Conservation (phyloP, 1,140 invertebrate genomes). For the Drosophila sproati region DNA sequence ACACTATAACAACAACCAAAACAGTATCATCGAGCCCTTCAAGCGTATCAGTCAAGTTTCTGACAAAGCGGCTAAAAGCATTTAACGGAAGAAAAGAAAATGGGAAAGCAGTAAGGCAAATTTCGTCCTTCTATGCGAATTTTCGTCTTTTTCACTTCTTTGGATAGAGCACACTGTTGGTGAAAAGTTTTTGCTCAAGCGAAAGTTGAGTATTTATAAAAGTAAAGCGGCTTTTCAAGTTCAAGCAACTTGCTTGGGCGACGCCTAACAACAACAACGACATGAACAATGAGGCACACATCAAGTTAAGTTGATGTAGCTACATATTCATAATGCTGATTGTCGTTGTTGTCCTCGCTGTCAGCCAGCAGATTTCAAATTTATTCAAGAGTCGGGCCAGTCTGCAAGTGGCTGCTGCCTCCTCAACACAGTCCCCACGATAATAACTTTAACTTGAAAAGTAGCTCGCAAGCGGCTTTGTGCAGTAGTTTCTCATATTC, state of each 20-base stretch:
- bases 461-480: conserved; percentile 74
- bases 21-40: conserved; percentile 27
- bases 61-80: conserved; percentile 72
- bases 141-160: conserved; percentile 34
- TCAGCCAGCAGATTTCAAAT: conserved; percentile 73
- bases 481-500: conserved; percentile 55
- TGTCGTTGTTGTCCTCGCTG: conserved; percentile 48
- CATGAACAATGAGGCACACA: conserved; percentile 52
- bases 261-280: conserved; percentile 26
- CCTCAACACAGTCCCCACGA: conserved; percentile 37
- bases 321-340: conserved; percentile 79
- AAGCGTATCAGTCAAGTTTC: conserved; percentile 54
- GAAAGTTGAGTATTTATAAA: conserved; percentile 68
- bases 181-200: conserved; percentile 57
- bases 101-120: conserved; percentile 22
- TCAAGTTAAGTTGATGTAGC: conserved; percentile 64
- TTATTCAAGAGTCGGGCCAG: conserved; percentile 77
- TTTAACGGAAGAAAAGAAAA: conserved; percentile 49
- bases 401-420: conserved; percentile 49
- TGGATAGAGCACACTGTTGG: conserved; percentile 23
- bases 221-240: conserved; percentile 79
- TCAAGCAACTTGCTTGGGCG: conserved; percentile 67
- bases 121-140: conserved; percentile 44
- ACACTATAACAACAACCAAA: neutral
- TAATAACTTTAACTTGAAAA: conserved; percentile 78